Base-by-base conservation (phyloP, 2,113 vertebrate species). In the Pogonocichla stellata region DNA sequence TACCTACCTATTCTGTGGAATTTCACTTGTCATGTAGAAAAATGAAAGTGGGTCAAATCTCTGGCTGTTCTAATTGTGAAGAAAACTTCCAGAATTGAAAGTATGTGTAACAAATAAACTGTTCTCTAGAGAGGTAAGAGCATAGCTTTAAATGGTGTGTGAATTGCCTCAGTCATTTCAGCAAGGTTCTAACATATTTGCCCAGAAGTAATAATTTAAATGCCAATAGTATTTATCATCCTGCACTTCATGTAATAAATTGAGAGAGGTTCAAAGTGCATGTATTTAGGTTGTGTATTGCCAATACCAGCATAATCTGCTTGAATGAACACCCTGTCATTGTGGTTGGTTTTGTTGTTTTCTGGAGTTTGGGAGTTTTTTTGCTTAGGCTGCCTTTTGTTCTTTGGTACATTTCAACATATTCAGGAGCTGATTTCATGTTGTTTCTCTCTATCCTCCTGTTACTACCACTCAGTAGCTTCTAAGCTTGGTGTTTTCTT, bases 31-130 rank as follows among this genome's bases (percentile, higher is more conserved):
- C 87, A 62, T 77, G 91, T 85, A 88, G 66, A 80, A 90, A 85
- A 95, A 84, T 45, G 34, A 71, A 93, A 93, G 38, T 57, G 45
- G 29, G 40, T 93, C 87, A 66, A 47, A 81, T 84, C 66, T 89
- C 73, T 91, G 65, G 33, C 69, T 88, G 69, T 83, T 94, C 36
- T 93, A 90, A 86, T 85, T 92, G 81, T 61, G 54, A 91, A 90
- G 50, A 87, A 88, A 90, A 69, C 34, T 42, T 85, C 26, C 54
- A 50, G 54, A 85, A 90, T 51, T 61, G 36, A 34, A 94, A 72
- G 47, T 40, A 18, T 19, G 28, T 72, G 19, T 89, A 84, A 87
- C 28, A 83, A 77, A 94, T 73, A 51, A 82, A 85, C 73, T 73
- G 26, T 48, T 81, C 80, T 85, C 45, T 77, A 22, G 80, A 81